Conservation (phyloP, 2,797 vertebrate genomes). For the Antennarius maculatus region DNA sequence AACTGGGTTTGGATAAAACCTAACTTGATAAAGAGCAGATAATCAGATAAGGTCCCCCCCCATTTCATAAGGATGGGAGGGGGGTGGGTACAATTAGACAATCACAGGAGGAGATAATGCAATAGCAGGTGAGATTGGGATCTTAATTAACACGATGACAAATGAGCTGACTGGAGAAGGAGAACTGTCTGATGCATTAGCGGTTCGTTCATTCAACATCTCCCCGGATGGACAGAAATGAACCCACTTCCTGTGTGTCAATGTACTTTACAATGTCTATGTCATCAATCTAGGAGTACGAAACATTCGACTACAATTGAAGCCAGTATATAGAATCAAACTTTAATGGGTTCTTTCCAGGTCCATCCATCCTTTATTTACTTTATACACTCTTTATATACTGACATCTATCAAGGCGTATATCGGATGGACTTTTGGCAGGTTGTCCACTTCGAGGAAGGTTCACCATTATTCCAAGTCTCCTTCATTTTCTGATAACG, state of each 20-base stretch:
- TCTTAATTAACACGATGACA: conserved; percentile 40
- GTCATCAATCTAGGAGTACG: background rate
- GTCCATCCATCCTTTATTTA: too few species aligned
- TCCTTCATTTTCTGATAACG: too few species aligned
- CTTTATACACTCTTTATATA: too few species aligned
- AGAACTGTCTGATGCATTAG: background rate
- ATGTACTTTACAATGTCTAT: background rate
- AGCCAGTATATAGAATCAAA: too few species aligned
- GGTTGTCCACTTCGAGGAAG: too few species aligned
- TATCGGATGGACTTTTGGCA: too few species aligned
- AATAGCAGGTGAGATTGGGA: conserved; percentile 38
- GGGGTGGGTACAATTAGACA: conserved; percentile 21
- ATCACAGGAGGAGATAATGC: conserved; percentile 49
- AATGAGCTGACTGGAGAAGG: conserved; percentile 18
- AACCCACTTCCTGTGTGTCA: background rate
- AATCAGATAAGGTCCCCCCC: conserved; percentile 52
- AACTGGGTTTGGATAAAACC: conserved; percentile 39
- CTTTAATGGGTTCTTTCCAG: too few species aligned
- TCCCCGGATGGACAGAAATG: background rate
- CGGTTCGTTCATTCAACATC: conserved; percentile 6
- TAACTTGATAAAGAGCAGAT: conserved; percentile 44
- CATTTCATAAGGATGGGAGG: conserved; percentile 25
- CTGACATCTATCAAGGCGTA: too few species aligned
- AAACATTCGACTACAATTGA: background rate
- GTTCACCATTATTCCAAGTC: too few species aligned